Evolutionary conservation across 2,888 invertebrate species (phyloP).

Genomic region (Agrilus mali): DNA sequence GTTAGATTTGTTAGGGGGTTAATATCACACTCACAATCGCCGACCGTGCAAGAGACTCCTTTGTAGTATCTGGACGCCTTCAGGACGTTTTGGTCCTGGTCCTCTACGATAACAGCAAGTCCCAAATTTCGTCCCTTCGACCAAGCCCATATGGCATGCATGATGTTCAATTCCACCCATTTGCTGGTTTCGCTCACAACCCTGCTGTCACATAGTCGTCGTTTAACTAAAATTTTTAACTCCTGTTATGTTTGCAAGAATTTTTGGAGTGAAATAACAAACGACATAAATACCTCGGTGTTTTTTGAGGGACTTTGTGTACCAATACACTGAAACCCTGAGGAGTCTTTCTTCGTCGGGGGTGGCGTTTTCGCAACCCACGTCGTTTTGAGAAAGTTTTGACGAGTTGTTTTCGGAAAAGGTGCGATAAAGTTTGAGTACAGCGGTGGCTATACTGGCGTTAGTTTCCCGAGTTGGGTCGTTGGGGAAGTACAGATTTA

Average conservation of each 20-base stretch:
- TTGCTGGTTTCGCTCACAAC: conserved; percentile 30
- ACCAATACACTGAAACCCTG: conserved; percentile 45
- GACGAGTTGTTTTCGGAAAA: conserved; percentile 31
- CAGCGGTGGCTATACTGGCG: conserved; percentile 37
- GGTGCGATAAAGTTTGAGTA: conserved; percentile 39
- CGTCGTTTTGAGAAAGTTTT: conserved; percentile 1
- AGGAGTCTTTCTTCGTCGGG: conserved; percentile 37
- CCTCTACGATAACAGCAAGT: conserved; percentile 44
- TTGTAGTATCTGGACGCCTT: conserved; percentile 40
- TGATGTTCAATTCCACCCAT: conserved; percentile 39
- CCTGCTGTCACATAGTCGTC: conserved; percentile 37
- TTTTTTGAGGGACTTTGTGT: conserved; percentile 41
- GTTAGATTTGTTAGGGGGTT: conserved; percentile 4
- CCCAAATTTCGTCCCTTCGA: conserved; percentile 31
- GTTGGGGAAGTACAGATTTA: conserved; percentile 45
- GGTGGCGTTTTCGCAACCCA: conserved; percentile 15
- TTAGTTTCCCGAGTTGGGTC: conserved; percentile 33
- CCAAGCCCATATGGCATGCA: conserved; percentile 35
- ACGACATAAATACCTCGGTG: conserved; percentile 35
- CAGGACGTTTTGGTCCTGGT: conserved; percentile 41
- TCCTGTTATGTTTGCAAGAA: background rate
- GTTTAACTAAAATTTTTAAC: conserved; percentile 28
- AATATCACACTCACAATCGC: conserved; percentile 32
- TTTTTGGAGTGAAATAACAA: background rate
- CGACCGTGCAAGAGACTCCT: conserved; percentile 36